Evolutionary conservation across 2,888 invertebrate genomes (phyloP).

Genomic region (Antitype chi): DNA sequence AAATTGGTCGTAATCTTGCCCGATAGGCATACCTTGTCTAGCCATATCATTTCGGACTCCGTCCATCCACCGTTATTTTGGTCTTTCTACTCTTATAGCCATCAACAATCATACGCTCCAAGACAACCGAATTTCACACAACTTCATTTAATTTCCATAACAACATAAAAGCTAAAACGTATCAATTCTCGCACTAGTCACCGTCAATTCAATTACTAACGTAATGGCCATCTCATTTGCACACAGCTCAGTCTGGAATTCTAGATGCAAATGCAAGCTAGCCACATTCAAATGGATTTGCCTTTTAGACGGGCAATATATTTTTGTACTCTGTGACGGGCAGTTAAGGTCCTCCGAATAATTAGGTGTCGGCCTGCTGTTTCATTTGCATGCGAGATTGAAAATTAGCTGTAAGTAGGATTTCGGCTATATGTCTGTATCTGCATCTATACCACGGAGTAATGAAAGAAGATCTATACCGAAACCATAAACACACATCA

Average conservation of each 20-base stretch:
- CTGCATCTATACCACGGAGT: not conserved
- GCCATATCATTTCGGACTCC: no score
- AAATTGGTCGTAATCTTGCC: no score
- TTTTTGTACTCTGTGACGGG: no score
- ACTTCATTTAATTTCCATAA: not conserved
- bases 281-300: constrained; percentile 35
- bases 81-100: no score
- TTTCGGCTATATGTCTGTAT: not conserved
- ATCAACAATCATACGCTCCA: no score
- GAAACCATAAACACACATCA: no score
- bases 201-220: constrained; percentile 31
- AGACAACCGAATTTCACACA: not conserved
- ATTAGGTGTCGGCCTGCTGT: not conserved
- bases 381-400: constrained; percentile 20
- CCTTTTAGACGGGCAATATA: constrained; percentile 45
- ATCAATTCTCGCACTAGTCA: not conserved
- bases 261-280: constrained; percentile 48
- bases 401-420: constrained; percentile 5
- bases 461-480: no score
- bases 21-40: no score
- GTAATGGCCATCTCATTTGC: constrained; percentile 43
- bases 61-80: no score
- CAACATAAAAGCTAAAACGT: not conserved
- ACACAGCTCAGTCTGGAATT: constrained; percentile 36
- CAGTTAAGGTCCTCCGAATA: constrained; percentile 4